These are phyloP conservation scores for Brenthis hecate DNA, from an alignment of 2,888 invertebrate genomes.

Conservation along the genomic window DNA sequence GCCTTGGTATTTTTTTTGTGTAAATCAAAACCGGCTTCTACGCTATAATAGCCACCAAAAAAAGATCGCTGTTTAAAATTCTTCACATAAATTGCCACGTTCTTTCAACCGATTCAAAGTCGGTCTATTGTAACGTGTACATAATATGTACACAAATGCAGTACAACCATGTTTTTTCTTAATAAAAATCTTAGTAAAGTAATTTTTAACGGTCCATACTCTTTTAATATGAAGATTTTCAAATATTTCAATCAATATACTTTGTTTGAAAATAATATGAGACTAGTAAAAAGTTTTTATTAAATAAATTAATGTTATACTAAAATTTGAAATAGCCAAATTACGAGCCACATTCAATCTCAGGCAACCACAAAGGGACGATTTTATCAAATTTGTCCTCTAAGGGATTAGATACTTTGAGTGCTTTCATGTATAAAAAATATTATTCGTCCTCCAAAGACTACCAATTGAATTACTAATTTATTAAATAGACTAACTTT, in stretches of 20 bases:
- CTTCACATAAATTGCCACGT: constrained; percentile 14
- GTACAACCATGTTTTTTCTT: not conserved
- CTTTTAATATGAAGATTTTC: not conserved
- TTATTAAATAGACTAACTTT: constrained; percentile 17
- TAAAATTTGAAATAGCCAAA: not conserved
- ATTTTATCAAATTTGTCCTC: constrained; percentile 29
- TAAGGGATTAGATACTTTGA: constrained; percentile 27
- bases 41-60: constrained; percentile 33
- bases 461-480: constrained; percentile 23
- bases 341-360: constrained; percentile 17
- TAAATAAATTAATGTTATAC: not conserved
- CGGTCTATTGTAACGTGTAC: not conserved
- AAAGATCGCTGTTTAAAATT: constrained; percentile 40
- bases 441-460: constrained; percentile 32
- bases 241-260: not conserved
- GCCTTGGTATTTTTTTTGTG: constrained; percentile 40
- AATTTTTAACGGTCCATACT: not conserved
- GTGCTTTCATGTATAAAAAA: constrained; percentile 35
- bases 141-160: too few species aligned
- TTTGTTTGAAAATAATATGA: not conserved
- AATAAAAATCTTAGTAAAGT: not conserved
- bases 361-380: constrained; percentile 29
- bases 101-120: constrained; percentile 4
- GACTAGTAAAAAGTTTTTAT: not conserved
- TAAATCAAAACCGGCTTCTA: constrained; percentile 34